A percentile compares a stretch with the other conserved stretches of the same genome.
phyloP scores from a whole-genome alignment of 2,113 vertebrate species.

The Paradoxurus hermaphroditus region DNA sequence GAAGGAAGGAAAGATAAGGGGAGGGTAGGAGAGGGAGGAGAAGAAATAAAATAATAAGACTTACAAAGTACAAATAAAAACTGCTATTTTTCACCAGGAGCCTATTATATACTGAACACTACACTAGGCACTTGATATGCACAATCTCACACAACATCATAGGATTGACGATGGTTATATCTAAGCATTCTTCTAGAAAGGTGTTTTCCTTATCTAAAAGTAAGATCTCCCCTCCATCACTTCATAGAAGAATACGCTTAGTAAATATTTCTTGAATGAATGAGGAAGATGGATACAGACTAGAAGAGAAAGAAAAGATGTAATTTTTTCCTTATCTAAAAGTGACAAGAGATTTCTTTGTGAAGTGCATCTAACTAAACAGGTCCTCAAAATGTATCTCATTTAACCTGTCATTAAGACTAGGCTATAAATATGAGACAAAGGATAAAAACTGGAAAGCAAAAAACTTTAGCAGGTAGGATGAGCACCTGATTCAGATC shows the following conservation, averaged over 20 bases:
- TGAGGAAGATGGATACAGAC: conserved; percentile 1
- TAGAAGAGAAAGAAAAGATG: conserved; percentile 18
- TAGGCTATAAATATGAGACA: neutral
- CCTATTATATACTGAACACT: neutral
- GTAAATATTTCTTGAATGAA: neutral
- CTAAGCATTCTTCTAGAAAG: conserved; percentile 5
- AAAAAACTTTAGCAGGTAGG: neutral
- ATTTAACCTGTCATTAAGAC: neutral
- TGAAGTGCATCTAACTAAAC: neutral
- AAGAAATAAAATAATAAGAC: neutral
- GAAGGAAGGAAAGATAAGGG: neutral
- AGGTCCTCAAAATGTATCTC: neutral
- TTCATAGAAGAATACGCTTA: neutral
- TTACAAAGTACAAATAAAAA: neutral
- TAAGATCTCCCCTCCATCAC: neutral
- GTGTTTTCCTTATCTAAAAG: neutral
- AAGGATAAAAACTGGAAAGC: conserved; percentile 31
- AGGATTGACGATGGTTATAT: neutral
- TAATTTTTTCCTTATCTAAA: conserved; percentile 6
- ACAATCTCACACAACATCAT: neutral
- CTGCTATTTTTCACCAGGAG: neutral
- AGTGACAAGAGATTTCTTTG: conserved; percentile 24
- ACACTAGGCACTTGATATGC: neutral
- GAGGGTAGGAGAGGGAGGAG: neutral
- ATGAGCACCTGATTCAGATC: neutral